Evolutionary conservation across 2,797 vertebrate genomes (phyloP).

Genomic region (Neoniphon sammara): DNA sequence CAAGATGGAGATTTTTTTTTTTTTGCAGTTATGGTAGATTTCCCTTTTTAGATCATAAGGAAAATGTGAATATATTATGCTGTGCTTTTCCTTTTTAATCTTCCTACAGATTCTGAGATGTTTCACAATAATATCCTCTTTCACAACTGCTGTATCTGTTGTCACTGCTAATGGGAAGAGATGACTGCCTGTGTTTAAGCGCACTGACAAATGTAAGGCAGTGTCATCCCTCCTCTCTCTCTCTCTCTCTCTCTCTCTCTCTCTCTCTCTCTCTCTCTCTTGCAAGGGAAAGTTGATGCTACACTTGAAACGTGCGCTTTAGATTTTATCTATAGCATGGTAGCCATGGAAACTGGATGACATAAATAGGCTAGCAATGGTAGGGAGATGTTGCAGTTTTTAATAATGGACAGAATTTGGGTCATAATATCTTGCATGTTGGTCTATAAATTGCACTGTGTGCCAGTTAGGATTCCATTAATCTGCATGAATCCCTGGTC

Average conservation of each 20-base stretch:
- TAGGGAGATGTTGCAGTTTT: constrained; percentile 77
- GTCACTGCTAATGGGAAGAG: neutral
- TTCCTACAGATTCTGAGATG: neutral
- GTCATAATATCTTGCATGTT: constrained; percentile 82
- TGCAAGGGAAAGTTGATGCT: constrained; percentile 70
- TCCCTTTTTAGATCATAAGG: neutral
- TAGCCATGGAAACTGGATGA: constrained; percentile 87
- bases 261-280: no score
- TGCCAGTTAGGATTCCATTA: constrained; percentile 84
- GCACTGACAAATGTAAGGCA: constrained; percentile 12
- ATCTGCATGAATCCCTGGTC: constrained; percentile 80
- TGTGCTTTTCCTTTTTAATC: neutral
- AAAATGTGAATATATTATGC: neutral
- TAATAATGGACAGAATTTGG: constrained; percentile 85
- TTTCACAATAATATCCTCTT: neutral
- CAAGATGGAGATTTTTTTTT: no score
- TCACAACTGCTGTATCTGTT: neutral
- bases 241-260: no score
- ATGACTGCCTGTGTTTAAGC: constrained; percentile 15
- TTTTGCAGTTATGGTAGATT: neutral
- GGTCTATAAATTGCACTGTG: constrained; percentile 84
- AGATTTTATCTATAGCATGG: constrained; percentile 78
- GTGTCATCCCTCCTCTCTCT: constrained; percentile 38
- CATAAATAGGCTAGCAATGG: constrained; percentile 84
- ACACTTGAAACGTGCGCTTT: constrained; percentile 72